These are phyloP conservation scores for Aotus griseimembra DNA, from an alignment of 2,797 vertebrate species.

Conservation along the genomic window DNA sequence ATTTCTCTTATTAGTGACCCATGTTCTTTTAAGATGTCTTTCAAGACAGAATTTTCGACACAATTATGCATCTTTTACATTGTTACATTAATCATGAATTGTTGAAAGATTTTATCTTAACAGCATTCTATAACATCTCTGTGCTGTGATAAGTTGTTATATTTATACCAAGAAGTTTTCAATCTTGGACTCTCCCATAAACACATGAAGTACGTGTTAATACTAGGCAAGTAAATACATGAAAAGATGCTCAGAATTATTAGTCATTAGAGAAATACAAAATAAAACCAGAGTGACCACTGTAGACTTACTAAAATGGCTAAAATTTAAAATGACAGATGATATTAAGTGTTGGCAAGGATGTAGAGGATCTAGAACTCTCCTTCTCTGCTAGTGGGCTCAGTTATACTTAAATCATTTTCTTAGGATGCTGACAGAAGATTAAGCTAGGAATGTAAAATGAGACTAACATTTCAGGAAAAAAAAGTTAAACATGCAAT, in stretches of 20 bases:
- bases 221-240: neutral
- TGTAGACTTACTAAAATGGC: neutral
- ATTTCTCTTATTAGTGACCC: neutral
- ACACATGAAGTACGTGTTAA: neutral
- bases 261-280: neutral
- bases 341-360: neutral
- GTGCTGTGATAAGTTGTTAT: conserved; percentile 25
- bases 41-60: neutral
- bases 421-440: no score
- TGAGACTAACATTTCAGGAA: neutral
- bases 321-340: neutral
- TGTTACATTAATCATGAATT: neutral
- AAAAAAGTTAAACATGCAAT: neutral
- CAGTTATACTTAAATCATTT: no score
- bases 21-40: neutral
- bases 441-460: neutral
- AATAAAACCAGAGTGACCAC: neutral
- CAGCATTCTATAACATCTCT: neutral
- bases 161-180: neutral
- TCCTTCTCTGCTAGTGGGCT: neutral
- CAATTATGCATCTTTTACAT: conserved; percentile 1
- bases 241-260: conserved; percentile 4
- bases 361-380: neutral
- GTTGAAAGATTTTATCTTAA: neutral
- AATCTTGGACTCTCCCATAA: neutral